Evolutionary conservation across 92 coral and sea anemone genomes (phyloP).

Genomic region (Zoanthus sociatus): DNA sequence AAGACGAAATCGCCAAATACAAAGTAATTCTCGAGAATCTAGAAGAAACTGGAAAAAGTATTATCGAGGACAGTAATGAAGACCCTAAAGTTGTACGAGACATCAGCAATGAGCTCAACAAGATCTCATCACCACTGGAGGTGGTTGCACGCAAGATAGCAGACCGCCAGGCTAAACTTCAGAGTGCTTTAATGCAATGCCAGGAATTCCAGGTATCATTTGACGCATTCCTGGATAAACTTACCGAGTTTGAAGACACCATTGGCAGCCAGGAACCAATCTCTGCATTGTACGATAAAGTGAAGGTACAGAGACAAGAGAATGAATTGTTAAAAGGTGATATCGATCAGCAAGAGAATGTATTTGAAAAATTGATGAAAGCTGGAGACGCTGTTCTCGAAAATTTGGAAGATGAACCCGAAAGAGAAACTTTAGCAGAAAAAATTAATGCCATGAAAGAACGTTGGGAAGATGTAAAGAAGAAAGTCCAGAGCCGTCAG

Average conservation of each 20-base stretch:
- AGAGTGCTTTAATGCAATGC: constrained; percentile 87
- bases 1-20: constrained; percentile 82
- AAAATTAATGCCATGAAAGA: constrained; percentile 80
- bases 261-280: constrained; percentile 76
- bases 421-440: constrained; percentile 74
- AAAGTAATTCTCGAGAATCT: constrained; percentile 76
- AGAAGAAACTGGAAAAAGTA: constrained; percentile 89
- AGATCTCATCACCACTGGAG: constrained; percentile 87
- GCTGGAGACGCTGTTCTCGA: constrained; percentile 88
- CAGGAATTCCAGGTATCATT: constrained; percentile 96
- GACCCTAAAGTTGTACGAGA: constrained; percentile 94
- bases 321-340: constrained; percentile 78
- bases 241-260: constrained; percentile 67
- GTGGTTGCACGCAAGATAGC: constrained; percentile 84
- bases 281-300: constrained; percentile 88
- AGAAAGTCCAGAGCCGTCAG: constrained; percentile 74
- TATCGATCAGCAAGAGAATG: constrained; percentile 74
- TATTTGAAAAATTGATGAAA: constrained; percentile 82
- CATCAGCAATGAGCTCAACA: constrained; percentile 90
- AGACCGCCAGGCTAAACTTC: constrained; percentile 94
- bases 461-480: constrained; percentile 76
- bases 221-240: constrained; percentile 84
- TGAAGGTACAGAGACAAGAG: constrained; percentile 84
- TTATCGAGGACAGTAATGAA: constrained; percentile 82
- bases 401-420: constrained; percentile 89